Evolutionary conservation across 2,888 invertebrate species (phyloP), one percentile per base, ranked within the genome.

Genomic region (Dynastes grantii): DNA sequence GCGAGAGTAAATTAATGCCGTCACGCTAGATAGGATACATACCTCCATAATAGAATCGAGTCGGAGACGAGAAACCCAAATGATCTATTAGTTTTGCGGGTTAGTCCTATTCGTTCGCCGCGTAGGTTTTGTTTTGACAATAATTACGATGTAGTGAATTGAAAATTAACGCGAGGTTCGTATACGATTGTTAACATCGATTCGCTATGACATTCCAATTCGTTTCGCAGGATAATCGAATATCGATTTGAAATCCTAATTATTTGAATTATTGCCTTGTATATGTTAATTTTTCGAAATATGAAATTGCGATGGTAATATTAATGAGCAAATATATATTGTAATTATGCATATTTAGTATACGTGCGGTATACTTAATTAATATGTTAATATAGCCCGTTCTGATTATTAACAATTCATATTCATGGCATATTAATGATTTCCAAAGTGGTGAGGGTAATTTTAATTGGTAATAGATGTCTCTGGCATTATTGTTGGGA

Each of bases 21-120:
- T 75, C 63, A 61, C 49, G 61, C 45, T 45, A 11, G 8, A 45
- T 45, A 45, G 8, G 11, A 71, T 55, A 40, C 58, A 55, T 61
- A 27, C 40, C 22, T 61, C 51, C 16, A 27, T 29, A 49, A 49
- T 64, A 8, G 32, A 64, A 45, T 45, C 40, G 40, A 45, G 4
- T 45, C 16, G 13, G 40, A 32, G 40, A 40, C 45, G 45, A 40
- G 65, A 65, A 65, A 65, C 1, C 32, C 37, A 45, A 65, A 65
- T 65, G 65, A 65, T 65, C 37, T 40, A 65, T 65, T 65, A 40
- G 65, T 65, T 65, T 65, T 40, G 65, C 45, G 16, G 65, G 65
- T 40, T 16, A 11, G 64, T 37, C n/a, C 11, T 9, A n/a, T 51
- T 68, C 27, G n/a, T 68, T 68, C 29, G 49, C 13, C 29, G 49